Base-by-base conservation (phyloP, 2,113 vertebrate genomes). In the Xenus cinereus region DNA sequence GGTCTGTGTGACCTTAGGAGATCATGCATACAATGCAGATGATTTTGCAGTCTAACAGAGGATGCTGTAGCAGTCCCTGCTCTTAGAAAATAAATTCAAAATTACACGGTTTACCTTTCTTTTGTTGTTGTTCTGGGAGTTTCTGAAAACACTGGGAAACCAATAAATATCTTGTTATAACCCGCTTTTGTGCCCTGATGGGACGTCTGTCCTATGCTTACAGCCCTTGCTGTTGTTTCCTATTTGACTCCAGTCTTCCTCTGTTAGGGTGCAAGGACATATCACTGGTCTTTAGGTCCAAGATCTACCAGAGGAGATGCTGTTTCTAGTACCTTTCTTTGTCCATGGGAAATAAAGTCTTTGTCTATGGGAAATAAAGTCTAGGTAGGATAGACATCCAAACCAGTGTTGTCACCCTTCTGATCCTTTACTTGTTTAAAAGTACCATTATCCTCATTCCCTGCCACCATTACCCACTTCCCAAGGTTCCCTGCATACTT, bases 171-270 rank as follows among this genome's bases (percentile, higher is more conserved):
- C 7, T 67, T 59, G 35, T 45, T 79, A 43, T 14, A 62, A 41
- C 16, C n/a, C 41, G 23, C 9, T 32, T 86, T n/a, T 59, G 24
- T 21, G 12, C 33, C 45, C 66, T 50, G 15, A 22, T 53, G 22
- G 14, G 13, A 48, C 17, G 35, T 17, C 13, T 39, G 19, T 8
- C 51, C 15, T 8, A 13, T 4, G 6, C 1, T 1, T 33, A 8
- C 23, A 46, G 28, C 24, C 46, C 20, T 48, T 33, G 8, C 7
- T n/a, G 14, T 26, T 73, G 32, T 37, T 48, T 73, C n/a, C 7
- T 54, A 13, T 71, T 43, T 48, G 23, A 46, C 39, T 30, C 15
- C 20, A 26, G 46, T 12, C 71, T 76, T 60, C 53, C 41, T 12
- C 3, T 43, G 20, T 8, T 30, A 67, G 13, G 13, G 14, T 74